These are phyloP conservation scores for Xylota segnis DNA, from an alignment of 2,888 invertebrate species.

Conservation along the genomic window DNA sequence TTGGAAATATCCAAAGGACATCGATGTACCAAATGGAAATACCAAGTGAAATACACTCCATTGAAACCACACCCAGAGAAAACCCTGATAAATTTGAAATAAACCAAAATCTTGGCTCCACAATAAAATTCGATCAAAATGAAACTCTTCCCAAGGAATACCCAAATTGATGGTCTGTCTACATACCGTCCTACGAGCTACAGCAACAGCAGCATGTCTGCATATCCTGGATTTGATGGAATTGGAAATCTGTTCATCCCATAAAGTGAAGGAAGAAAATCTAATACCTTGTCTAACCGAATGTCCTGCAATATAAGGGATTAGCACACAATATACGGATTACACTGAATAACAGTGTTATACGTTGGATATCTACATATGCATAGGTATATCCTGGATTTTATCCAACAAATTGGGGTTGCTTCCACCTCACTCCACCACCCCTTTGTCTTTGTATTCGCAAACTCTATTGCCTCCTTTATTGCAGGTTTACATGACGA, in stretches of 20 bases:
- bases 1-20: neutral
- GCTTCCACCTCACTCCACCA: neutral
- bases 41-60: neutral
- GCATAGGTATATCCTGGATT: conserved; percentile 22
- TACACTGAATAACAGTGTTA: conserved; percentile 21
- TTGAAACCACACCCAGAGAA: neutral
- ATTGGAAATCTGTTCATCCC: conserved; percentile 8
- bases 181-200: too few relatives aligned
- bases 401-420: neutral
- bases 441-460: conserved; percentile 5
- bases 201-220: neutral
- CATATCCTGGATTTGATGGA: conserved; percentile 9
- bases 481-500: conserved; percentile 22
- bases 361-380: neutral
- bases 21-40: neutral
- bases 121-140: conserved; percentile 23
- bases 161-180: neutral
- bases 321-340: conserved; percentile 27
- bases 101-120: neutral
- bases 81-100: conserved; percentile 5
- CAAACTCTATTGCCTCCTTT: neutral
- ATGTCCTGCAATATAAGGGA: conserved; percentile 21
- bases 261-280: neutral
- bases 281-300: neutral
- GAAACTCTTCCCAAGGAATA: neutral